These are phyloP conservation scores for Rhynchonycteris naso DNA, from an alignment of 2,797 vertebrate genomes.

Conservation along the genomic window DNA sequence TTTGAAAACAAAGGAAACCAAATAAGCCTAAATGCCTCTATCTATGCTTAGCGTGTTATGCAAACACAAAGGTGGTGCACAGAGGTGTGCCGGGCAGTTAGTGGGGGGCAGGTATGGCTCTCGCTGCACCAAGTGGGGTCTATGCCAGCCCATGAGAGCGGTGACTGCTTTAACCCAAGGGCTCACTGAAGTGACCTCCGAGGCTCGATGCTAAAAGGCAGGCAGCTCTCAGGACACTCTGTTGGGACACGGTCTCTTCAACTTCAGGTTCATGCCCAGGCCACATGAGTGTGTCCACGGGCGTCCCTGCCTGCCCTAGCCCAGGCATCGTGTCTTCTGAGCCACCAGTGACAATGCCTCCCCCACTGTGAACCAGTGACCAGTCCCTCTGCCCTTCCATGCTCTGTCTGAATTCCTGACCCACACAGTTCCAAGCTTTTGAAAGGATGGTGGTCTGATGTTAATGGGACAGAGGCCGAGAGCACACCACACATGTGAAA, in stretches of 20 bases:
- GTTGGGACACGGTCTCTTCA: too few species aligned
- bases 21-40: too few species aligned
- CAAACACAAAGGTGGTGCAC: neutral
- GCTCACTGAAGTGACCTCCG: accelerated
- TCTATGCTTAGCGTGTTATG: neutral
- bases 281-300: too few species aligned
- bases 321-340: neutral
- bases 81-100: neutral
- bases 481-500: neutral
- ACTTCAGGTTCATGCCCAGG: neutral
- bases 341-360: neutral
- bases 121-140: too few species aligned
- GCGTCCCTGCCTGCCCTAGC: accelerated
- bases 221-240: neutral
- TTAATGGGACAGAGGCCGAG: accelerated
- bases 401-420: neutral
- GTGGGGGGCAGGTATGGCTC: neutral
- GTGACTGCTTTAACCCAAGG: neutral
- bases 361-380: neutral
- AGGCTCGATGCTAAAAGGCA: neutral
- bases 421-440: accelerated
- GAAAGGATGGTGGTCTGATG: accelerated
- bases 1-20: neutral
- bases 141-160: too few species aligned
- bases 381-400: accelerated